These are phyloP conservation scores for Caenorhabditis auriculariae DNA, from an alignment of 2,888 invertebrate genomes.

Conservation along the genomic window DNA sequence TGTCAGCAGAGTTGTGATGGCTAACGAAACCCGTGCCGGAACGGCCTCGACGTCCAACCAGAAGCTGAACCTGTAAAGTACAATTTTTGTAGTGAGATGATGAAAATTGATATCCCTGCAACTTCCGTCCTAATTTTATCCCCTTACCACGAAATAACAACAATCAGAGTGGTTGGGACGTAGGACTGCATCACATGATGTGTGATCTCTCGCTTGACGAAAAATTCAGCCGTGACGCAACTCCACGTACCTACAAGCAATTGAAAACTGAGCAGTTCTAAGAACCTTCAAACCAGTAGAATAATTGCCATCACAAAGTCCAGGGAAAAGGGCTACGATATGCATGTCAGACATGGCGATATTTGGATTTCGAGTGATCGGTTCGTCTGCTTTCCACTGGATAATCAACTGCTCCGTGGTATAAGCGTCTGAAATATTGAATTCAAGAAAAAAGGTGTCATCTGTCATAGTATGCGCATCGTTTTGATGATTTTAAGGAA, in stretches of 20 bases:
- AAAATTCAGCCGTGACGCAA: conserved; percentile 69
- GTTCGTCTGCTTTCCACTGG: conserved; percentile 54
- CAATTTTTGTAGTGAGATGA: neutral
- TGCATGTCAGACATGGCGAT: conserved; percentile 63
- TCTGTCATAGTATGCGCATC: neutral
- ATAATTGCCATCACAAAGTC: conserved; percentile 61
- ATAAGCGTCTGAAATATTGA: conserved; percentile 60
- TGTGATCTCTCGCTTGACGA: conserved; percentile 68
- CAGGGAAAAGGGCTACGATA: conserved; percentile 55
- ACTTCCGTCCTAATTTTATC: neutral
- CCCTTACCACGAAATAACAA: conserved; percentile 49
- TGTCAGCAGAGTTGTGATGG: conserved; percentile 61
- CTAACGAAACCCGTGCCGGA: conserved; percentile 66
- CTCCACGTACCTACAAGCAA: conserved; percentile 67
- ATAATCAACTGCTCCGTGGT: conserved; percentile 59
- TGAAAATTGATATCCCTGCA: neutral
- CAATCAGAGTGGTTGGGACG: conserved; percentile 68
- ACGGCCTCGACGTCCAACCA: conserved; percentile 70
- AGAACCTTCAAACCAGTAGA: conserved; percentile 61
- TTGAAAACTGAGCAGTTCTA: too few species aligned
- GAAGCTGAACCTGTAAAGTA: conserved; percentile 68
- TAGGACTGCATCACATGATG: conserved; percentile 70
- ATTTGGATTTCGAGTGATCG: conserved; percentile 59
- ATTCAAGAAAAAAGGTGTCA: neutral
- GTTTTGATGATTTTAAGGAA: neutral